Evolutionary conservation across 2,888 invertebrate genomes (phyloP).

Genomic region (Eurytoma californica): DNA sequence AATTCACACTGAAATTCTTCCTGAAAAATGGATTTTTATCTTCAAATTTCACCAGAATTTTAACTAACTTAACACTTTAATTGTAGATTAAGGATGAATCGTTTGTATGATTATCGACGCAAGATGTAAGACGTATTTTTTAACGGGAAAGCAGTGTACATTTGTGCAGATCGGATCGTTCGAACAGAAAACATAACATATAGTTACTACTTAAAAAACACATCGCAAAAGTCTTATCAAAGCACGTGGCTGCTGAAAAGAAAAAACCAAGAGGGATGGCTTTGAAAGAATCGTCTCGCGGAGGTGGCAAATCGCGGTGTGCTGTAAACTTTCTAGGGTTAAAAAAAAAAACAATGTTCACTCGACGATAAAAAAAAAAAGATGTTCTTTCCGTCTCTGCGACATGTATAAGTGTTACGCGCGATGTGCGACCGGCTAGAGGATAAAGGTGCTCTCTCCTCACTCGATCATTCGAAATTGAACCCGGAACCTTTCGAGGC

Average conservation of each 20-base stretch:
- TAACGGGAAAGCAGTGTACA: no score
- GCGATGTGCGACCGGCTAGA: slow-evolving; percentile 25
- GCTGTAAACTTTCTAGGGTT: slow-evolving; percentile 17
- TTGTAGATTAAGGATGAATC: no score
- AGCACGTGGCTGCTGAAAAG: slow-evolving; percentile 13
- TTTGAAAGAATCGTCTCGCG: no score
- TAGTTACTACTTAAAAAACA: slow-evolving; percentile 25
- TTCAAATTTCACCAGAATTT: no score
- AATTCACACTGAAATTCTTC: no score
- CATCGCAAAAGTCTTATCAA: slow-evolving; percentile 40
- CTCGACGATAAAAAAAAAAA: neutral
- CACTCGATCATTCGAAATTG: neutral
- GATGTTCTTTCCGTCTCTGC: slow-evolving; percentile 33
- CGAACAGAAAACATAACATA: slow-evolving; percentile 1
- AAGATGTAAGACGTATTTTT: no score
- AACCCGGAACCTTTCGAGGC: slow-evolving; percentile 6
- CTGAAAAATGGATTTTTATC: no score
- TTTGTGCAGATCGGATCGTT: neutral
- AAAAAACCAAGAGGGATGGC: no score
- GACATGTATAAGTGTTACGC: slow-evolving; percentile 17
- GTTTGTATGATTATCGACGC: no score
- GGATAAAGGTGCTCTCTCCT: slow-evolving; percentile 15
- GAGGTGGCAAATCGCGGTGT: neutral
- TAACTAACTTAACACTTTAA: no score
- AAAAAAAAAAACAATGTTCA: no score